A percentile compares a stretch with the other conserved stretches of the same genome.
phyloP scores from a whole-genome alignment of 2,797 vertebrate species.

The Helarctos malayanus region DNA sequence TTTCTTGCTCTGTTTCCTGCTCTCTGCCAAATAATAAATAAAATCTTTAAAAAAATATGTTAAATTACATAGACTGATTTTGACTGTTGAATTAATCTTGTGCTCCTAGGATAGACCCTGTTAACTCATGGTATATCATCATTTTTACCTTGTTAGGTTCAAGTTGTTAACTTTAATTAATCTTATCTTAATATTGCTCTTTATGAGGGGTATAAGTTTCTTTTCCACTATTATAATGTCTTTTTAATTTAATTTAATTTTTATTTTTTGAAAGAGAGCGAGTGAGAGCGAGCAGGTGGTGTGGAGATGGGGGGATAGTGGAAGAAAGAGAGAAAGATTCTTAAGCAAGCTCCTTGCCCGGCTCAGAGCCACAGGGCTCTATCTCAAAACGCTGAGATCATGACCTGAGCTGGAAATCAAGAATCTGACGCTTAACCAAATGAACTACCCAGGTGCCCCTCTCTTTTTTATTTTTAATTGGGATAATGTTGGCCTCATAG shows the following conservation, averaged over 20 bases:
- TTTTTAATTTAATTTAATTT: no score
- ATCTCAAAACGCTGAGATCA: neutral
- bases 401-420: neutral
- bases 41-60: no score
- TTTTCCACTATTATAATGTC: neutral
- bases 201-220: neutral
- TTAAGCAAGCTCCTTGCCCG: neutral
- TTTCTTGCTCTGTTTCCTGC: no score
- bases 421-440: neutral
- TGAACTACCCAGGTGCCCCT: neutral
- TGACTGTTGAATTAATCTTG: neutral
- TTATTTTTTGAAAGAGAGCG: no score
- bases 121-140: neutral
- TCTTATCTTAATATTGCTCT: neutral
- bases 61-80: neutral
- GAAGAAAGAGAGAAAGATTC: neutral
- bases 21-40: no score
- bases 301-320: no score
- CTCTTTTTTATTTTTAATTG: neutral
- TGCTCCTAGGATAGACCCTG: neutral
- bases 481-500: neutral
- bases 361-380: neutral
- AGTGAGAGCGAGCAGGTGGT: no score
- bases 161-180: neutral
- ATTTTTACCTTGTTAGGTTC: neutral